Conservation (phyloP, 92 coral and sea anemone species). For the Epizoanthus scotinus region DNA sequence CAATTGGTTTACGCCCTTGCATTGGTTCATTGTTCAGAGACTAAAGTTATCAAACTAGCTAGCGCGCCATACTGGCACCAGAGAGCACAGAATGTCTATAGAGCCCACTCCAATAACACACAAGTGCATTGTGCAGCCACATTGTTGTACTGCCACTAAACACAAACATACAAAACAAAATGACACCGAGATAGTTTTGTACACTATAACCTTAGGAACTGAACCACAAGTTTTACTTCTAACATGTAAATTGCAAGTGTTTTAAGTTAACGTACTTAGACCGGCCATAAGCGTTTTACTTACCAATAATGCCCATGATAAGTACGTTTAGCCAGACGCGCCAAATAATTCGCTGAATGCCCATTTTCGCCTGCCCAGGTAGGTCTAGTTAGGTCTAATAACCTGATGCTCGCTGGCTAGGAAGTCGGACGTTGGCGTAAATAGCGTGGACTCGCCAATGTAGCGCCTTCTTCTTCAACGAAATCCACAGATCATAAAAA, state of each 20-base stretch:
- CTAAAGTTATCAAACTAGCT: no score
- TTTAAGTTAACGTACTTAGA: background rate
- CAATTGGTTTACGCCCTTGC: no score
- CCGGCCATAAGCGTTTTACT: constrained; percentile 13
- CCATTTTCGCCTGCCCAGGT: constrained; percentile 6
- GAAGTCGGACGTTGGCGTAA: background rate
- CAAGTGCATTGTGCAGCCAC: no score
- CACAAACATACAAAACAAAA: no score
- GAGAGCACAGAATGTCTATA: no score
- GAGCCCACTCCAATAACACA: no score
- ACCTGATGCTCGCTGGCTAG: background rate
- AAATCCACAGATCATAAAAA: background rate
- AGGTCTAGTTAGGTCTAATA: background rate
- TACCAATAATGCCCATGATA: constrained; percentile 12
- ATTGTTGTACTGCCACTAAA: no score
- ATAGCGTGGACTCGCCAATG: background rate
- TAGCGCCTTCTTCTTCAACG: background rate
- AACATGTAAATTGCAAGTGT: background rate
- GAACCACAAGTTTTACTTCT: no score
- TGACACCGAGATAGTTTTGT: no score
- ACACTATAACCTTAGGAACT: no score
- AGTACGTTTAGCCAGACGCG: constrained; percentile 27
- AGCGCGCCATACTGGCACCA: no score
- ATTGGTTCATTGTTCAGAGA: no score
- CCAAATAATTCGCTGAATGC: background rate